A percentile compares a stretch with the other conserved stretches of the same genome.
Evolutionary conservation across 1,140 invertebrate genomes (phyloP).

Genomic region (Scaptomyza graminum): DNA sequence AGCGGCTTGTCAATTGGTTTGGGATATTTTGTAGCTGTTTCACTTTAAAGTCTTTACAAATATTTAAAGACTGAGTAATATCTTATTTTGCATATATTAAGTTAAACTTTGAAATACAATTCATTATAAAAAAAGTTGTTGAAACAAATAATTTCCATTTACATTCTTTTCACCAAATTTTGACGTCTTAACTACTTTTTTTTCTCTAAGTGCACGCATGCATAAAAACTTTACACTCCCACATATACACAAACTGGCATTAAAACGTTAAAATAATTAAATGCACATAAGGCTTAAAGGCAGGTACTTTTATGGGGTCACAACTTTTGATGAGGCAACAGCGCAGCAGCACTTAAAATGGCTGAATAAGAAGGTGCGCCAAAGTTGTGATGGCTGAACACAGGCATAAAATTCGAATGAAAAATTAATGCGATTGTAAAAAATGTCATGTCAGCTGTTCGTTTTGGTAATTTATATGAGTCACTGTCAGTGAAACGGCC

Average conservation of each 20-base stretch:
- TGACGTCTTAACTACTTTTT: neutral
- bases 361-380: slow-evolving; percentile 31
- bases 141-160: no score
- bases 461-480: slow-evolving; percentile 46
- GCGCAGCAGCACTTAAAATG: slow-evolving; percentile 61
- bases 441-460: slow-evolving; percentile 68
- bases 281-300: slow-evolving; percentile 54
- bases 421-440: slow-evolving; percentile 81
- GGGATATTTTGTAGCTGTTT: no score
- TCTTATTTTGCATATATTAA: no score
- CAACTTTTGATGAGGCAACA: slow-evolving; percentile 59
- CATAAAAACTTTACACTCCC: slow-evolving; percentile 20
- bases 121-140: no score
- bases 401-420: slow-evolving; percentile 66
- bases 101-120: no score
- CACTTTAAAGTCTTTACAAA: neutral
- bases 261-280: slow-evolving; percentile 72
- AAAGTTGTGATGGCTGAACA: neutral
- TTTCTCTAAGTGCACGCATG: neutral
- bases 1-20: slow-evolving; percentile 18
- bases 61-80: no score
- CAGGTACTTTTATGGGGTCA: slow-evolving; percentile 49
- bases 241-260: slow-evolving; percentile 2
- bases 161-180: no score
- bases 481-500: slow-evolving; percentile 39